Percentiles rank a stretch among this genome's conserved stretches.
phyloP scores from a whole-genome alignment of 2,797 vertebrate species.

The Xyrichtys novacula region DNA sequence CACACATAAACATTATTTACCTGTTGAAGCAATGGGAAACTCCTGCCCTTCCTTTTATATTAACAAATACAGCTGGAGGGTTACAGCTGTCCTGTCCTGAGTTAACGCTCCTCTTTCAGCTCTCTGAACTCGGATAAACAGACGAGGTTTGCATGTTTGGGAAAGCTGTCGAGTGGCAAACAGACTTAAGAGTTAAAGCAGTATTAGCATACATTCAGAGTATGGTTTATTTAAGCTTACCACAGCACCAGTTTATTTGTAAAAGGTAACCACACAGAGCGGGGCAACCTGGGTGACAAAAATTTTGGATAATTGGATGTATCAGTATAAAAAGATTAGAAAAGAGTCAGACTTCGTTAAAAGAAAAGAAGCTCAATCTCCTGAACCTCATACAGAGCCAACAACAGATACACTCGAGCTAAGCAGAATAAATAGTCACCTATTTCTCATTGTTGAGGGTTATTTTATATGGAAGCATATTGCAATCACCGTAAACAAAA shows the following conservation, averaged over 20 bases:
- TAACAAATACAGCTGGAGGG: conserved; percentile 72
- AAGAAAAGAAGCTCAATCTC: too few species aligned
- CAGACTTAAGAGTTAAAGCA: conserved; percentile 31
- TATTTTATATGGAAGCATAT: too few species aligned
- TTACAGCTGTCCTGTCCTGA: conserved; percentile 28
- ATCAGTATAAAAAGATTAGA: too few species aligned
- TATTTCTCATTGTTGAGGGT: too few species aligned
- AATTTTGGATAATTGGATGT: too few species aligned
- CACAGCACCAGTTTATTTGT: conserved; percentile 29
- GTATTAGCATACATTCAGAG: conserved; percentile 25
- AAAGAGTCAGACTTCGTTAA: too few species aligned
- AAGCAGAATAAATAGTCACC: too few species aligned
- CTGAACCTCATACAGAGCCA: too few species aligned
- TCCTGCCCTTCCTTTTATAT: conserved; percentile 62
- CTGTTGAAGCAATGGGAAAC: conserved; percentile 70
- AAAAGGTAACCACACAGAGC: neutral
- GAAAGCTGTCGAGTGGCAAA: conserved; percentile 55
- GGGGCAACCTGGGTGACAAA: conserved; percentile 32
- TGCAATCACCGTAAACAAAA: too few species aligned
- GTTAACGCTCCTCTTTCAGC: conserved; percentile 63
- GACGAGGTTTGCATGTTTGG: conserved; percentile 51
- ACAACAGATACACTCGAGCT: too few species aligned
- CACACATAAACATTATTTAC: conserved; percentile 45
- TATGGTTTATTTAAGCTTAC: conserved; percentile 45
- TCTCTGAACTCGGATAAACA: conserved; percentile 68